Conservation (phyloP, 2,113 vertebrate species). For the Pogonocichla stellata region DNA sequence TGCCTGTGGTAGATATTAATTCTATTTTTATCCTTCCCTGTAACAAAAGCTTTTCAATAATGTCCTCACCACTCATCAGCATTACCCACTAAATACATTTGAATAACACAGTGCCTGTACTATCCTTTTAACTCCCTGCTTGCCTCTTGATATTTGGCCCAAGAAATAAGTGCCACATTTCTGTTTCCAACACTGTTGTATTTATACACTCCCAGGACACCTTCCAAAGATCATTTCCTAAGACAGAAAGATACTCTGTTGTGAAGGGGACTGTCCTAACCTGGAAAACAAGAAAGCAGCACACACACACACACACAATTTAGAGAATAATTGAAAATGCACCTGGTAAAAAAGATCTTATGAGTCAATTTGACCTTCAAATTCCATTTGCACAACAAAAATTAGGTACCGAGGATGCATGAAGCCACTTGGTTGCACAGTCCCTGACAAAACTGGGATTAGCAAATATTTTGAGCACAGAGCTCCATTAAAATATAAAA, state of each 20-base stretch:
- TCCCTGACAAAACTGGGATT: not conserved
- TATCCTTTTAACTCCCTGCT: not conserved
- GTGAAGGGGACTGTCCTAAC: not conserved
- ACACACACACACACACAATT: not conserved
- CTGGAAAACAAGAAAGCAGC: not conserved
- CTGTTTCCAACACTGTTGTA: not conserved
- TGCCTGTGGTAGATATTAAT: not conserved
- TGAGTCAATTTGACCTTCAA: not conserved
- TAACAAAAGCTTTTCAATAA: slow-evolving; percentile 35
- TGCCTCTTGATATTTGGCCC: not conserved
- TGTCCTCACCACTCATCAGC: not conserved
- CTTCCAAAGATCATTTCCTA: not conserved
- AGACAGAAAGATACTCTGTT: not conserved
- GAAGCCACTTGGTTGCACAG: not conserved
- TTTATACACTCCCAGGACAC: accelerated
- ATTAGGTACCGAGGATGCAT: not conserved
- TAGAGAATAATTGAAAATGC: not conserved
- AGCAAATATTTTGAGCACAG: not conserved
- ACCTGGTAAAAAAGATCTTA: not conserved
- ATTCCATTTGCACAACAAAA: not conserved
- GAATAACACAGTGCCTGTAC: not conserved
- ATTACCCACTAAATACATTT: not conserved
- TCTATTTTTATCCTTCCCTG: slow-evolving; percentile 19
- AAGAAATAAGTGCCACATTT: not conserved
- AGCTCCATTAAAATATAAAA: not conserved